phyloP scores from a whole-genome alignment of 1,140 invertebrate species.

The Brachystomella parvula region DNA sequence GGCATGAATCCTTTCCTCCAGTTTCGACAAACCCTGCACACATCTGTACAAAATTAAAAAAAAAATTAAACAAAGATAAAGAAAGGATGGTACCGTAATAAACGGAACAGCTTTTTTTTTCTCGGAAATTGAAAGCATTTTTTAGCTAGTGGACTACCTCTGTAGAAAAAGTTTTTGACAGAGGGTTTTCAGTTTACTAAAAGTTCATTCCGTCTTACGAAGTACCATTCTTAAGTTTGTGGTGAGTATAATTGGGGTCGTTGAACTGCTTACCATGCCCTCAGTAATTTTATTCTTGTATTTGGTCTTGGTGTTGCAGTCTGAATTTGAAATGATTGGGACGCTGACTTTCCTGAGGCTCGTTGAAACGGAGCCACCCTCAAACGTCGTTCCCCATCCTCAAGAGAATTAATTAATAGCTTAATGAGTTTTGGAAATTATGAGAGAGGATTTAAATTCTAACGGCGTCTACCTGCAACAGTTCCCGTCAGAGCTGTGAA shows the following conservation, averaged over 20 bases:
- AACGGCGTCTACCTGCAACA: slow-evolving; percentile 15
- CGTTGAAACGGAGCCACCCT: slow-evolving; percentile 38
- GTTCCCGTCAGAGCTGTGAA: slow-evolving; percentile 23
- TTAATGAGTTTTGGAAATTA: neutral
- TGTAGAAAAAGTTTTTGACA: no score
- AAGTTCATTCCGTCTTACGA: neutral
- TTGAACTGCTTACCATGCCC: slow-evolving; percentile 22
- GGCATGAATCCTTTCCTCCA: slow-evolving; percentile 74
- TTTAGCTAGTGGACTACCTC: no score
- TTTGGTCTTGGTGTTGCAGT: slow-evolving; percentile 31
- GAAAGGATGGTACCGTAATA: neutral
- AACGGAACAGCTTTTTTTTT: no score
- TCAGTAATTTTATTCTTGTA: slow-evolving; percentile 34
- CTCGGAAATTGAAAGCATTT: no score
- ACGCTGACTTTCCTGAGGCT: slow-evolving; percentile 37
- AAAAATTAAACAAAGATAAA: neutral
- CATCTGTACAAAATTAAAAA: slow-evolving; percentile 4
- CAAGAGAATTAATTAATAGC: neutral
- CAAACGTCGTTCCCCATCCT: slow-evolving; percentile 55
- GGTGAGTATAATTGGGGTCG: neutral
- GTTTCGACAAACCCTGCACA: slow-evolving; percentile 72
- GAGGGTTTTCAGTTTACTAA: neutral
- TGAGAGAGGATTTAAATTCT: neutral
- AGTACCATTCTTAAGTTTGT: neutral
- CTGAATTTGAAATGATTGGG: slow-evolving; percentile 34